phyloP scores from a whole-genome alignment of 2,888 invertebrate species.

The Lydus trimaculatus region DNA sequence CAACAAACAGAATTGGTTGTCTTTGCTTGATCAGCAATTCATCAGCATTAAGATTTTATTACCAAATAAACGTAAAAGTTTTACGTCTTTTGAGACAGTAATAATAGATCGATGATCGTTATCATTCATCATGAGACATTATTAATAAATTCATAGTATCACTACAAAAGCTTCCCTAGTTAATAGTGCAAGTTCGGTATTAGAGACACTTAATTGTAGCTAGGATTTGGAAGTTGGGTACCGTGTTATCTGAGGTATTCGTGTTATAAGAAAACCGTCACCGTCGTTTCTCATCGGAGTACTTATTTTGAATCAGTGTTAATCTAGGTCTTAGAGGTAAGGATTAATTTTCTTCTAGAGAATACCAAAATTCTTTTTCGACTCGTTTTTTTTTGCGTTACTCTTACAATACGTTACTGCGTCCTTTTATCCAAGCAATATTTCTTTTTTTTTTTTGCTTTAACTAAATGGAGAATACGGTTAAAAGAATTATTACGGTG shows the following conservation, averaged over 20 bases:
- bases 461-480: neutral
- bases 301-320: too few relatives aligned
- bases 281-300: too few relatives aligned
- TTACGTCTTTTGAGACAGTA: neutral
- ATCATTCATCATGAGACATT: neutral
- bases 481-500: neutral
- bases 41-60: neutral
- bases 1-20: neutral
- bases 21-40: neutral
- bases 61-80: neutral
- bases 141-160: neutral
- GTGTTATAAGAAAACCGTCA: too few relatives aligned
- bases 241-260: too few relatives aligned
- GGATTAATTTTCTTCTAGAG: too few relatives aligned
- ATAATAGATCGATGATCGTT: neutral
- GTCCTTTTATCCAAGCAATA: conserved; percentile 18
- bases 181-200: neutral
- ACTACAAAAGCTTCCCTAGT: neutral
- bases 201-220: too few relatives aligned
- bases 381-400: neutral
- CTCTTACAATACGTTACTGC: neutral
- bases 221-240: too few relatives aligned
- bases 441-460: conserved; percentile 21
- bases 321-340: too few relatives aligned
- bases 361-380: neutral